Percentiles rank a stretch among this genome's conserved stretches.
Evolutionary conservation across 2,113 vertebrate species (phyloP).

Genomic region (Mastomys coucha): DNA sequence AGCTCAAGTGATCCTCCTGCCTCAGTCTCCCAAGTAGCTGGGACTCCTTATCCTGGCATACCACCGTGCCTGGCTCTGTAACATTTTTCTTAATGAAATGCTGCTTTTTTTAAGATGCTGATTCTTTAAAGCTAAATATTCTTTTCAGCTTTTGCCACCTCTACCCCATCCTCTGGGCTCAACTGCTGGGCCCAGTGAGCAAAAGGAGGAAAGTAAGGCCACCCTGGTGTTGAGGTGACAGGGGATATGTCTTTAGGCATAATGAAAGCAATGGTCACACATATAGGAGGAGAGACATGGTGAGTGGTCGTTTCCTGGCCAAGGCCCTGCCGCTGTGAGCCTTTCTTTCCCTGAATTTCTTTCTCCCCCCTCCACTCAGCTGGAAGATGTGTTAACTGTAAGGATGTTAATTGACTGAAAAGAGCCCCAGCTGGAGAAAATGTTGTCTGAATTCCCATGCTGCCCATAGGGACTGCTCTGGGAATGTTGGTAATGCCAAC

Average conservation of each 20-base stretch:
- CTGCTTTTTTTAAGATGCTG: neutral
- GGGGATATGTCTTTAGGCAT: fast-evolving
- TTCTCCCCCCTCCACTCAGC: neutral
- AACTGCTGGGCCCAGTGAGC: neutral
- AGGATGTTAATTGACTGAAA: neutral
- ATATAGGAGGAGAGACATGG: fast-evolving
- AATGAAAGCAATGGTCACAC: neutral
- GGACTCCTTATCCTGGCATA: neutral
- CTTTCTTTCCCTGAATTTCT: neutral
- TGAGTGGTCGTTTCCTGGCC: fast-evolving
- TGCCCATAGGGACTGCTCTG: neutral
- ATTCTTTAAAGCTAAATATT: neutral
- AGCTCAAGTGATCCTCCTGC: neutral
- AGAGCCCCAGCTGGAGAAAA: neutral
- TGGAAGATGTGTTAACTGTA: neutral
- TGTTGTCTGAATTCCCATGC: neutral
- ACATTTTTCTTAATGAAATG: neutral
- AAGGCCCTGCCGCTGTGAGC: neutral
- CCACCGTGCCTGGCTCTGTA: neutral
- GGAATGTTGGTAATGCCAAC: neutral
- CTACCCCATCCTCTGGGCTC: neutral
- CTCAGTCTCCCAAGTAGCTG: neutral
- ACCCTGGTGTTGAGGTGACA: neutral
- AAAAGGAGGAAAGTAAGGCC: neutral
- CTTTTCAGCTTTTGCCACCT: neutral